These are phyloP conservation scores for Bradynema listronoti DNA, from an alignment of 1,140 invertebrate species.

Conservation along the genomic window DNA sequence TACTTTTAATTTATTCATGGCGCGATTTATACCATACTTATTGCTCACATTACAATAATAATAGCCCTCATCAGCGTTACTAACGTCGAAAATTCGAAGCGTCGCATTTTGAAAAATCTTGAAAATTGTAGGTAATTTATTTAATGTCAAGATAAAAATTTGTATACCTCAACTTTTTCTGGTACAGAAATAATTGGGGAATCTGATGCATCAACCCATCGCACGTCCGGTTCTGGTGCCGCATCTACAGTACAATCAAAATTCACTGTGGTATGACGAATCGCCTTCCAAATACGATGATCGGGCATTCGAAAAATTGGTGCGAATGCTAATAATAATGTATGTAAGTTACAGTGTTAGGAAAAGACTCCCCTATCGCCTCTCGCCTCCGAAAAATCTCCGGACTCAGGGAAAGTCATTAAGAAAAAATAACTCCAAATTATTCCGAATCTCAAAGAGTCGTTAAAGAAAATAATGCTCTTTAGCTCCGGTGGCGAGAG, in stretches of 20 bases:
- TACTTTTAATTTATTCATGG: conserved; percentile 71
- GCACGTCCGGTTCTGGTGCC: conserved; percentile 84
- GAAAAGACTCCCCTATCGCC: too few species aligned
- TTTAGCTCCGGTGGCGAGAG: too few species aligned
- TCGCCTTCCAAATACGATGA: conserved; percentile 51
- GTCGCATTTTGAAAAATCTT: conserved; percentile 71
- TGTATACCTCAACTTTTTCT: conserved; percentile 49
- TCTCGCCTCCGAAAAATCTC: too few species aligned
- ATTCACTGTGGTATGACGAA: conserved; percentile 64
- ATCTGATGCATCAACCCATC: conserved; percentile 69
- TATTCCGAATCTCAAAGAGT: too few species aligned
- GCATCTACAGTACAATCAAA: conserved; percentile 88
- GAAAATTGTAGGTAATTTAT: conserved; percentile 2
- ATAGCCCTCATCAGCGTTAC: conserved; percentile 74
- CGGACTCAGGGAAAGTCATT: too few species aligned
- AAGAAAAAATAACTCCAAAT: too few species aligned
- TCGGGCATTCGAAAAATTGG: conserved; percentile 46
- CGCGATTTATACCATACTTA: conserved; percentile 71
- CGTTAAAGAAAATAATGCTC: too few species aligned
- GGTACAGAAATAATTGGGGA: conserved; percentile 38
- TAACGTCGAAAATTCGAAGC: conserved; percentile 74
- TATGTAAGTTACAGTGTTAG: not conserved
- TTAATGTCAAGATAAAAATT: not conserved
- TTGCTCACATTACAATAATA: conserved; percentile 87
- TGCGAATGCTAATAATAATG: conserved; percentile 39